Percentiles rank a stretch among this genome's conserved stretches.
Conservation (phyloP, 64 coral and sea anemone species). For the Platygyra sinensis region DNA sequence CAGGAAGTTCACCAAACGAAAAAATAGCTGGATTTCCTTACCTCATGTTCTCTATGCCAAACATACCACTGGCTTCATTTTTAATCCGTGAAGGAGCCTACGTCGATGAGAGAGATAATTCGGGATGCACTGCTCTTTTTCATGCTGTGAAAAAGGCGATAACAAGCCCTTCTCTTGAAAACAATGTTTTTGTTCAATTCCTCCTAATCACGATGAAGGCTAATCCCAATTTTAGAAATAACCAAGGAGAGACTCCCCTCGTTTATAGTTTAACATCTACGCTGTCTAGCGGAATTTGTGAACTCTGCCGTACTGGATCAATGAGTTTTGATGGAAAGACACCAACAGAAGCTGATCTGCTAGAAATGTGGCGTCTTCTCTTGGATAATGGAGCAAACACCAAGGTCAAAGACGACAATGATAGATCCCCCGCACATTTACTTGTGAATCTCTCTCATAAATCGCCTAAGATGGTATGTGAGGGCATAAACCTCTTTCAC, state of each 20-base stretch:
- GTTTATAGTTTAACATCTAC: neutral
- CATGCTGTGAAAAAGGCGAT: slow-evolving; percentile 5
- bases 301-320: neutral
- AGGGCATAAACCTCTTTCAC: neutral
- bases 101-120: neutral
- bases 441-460: neutral
- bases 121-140: neutral
- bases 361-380: neutral
- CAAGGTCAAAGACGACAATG: neutral
- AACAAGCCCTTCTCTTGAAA: neutral
- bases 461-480: neutral
- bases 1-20: neutral
- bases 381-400: neutral
- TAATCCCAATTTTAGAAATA: slow-evolving; percentile 8
- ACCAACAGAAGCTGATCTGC: too few species aligned
- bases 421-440: neutral
- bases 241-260: slow-evolving; percentile 14
- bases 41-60: slow-evolving; percentile 14
- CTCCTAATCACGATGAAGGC: neutral
- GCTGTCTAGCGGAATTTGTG: neutral
- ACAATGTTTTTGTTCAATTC: neutral
- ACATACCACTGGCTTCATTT: neutral
- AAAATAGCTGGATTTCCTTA: neutral
- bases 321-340: neutral
- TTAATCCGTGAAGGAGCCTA: neutral